phyloP scores from a whole-genome alignment of 2,113 vertebrate species.

The Oplegnathus fasciatus region DNA sequence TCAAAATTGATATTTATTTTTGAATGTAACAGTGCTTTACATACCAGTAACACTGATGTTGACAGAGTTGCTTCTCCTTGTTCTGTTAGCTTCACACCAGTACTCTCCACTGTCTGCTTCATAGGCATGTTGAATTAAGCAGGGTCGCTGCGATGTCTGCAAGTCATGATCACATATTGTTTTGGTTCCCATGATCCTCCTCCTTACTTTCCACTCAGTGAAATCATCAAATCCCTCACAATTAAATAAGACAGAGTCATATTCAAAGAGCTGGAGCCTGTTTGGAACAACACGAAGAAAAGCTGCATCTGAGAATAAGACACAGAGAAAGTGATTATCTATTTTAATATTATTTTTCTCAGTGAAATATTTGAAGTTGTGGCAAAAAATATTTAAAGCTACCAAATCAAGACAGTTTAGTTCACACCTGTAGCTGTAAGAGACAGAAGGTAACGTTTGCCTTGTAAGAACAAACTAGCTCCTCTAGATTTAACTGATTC shows the following conservation, averaged over 20 bases:
- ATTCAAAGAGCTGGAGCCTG: slow-evolving; percentile 13
- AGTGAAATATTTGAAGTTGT: too few species aligned
- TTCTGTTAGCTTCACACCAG: not conserved
- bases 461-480: too few species aligned
- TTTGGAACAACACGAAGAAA: not conserved
- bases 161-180: not conserved
- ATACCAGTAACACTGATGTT: not conserved
- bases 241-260: not conserved
- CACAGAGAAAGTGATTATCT: not conserved
- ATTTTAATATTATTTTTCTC: too few species aligned
- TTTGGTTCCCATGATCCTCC: not conserved
- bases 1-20: too few species aligned
- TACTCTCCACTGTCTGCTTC: not conserved
- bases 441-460: too few species aligned
- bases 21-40: not conserved
- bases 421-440: too few species aligned
- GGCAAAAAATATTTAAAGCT: too few species aligned
- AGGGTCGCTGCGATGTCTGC: not conserved
- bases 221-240: not conserved
- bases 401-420: too few species aligned
- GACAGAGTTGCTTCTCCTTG: not conserved
- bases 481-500: too few species aligned
- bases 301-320: not conserved
- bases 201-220: not conserved
- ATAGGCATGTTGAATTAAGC: rapidly evolving